Conservation (phyloP, 1,140 invertebrate genomes). For the Aplysia californica region DNA sequence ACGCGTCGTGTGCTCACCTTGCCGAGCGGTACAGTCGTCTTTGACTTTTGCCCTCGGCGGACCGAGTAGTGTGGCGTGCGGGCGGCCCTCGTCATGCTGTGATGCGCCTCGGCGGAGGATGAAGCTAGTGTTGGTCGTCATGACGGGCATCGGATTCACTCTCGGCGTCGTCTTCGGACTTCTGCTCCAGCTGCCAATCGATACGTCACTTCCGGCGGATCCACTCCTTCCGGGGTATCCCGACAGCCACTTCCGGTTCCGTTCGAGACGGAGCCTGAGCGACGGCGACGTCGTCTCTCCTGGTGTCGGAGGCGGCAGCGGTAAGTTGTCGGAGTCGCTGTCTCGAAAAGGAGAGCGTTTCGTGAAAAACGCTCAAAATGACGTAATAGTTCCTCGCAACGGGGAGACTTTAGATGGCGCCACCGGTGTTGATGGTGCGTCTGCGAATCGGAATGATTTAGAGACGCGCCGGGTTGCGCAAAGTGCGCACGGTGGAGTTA, state of each 20-base stretch:
- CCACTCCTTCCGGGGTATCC: no score
- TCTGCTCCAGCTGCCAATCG: slow-evolving; percentile 55
- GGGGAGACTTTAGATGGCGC: neutral
- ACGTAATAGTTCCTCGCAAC: neutral
- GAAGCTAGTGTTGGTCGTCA: slow-evolving; percentile 43
- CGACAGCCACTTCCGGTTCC: neutral
- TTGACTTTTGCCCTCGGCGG: neutral
- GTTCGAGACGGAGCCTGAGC: neutral
- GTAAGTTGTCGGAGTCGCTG: no score
- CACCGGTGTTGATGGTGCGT: no score
- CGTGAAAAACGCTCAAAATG: no score
- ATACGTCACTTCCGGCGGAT: slow-evolving; percentile 27
- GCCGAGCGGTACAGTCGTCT: neutral
- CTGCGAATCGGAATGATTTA: neutral
- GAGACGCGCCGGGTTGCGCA: no score
- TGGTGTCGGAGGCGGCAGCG: no score
- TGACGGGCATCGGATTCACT: slow-evolving; percentile 60
- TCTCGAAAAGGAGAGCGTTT: no score
- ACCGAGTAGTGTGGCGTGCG: neutral
- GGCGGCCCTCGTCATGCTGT: slow-evolving; percentile 2
- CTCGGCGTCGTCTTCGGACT: slow-evolving; percentile 58
- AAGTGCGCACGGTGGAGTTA: no score
- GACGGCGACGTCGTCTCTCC: no score
- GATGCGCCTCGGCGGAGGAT: slow-evolving; percentile 37
- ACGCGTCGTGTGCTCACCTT: neutral